A percentile compares a stretch with the other conserved stretches of the same genome.
phyloP scores from a whole-genome alignment of 2,797 vertebrate genomes.

The Arctocebus calabarensis region DNA sequence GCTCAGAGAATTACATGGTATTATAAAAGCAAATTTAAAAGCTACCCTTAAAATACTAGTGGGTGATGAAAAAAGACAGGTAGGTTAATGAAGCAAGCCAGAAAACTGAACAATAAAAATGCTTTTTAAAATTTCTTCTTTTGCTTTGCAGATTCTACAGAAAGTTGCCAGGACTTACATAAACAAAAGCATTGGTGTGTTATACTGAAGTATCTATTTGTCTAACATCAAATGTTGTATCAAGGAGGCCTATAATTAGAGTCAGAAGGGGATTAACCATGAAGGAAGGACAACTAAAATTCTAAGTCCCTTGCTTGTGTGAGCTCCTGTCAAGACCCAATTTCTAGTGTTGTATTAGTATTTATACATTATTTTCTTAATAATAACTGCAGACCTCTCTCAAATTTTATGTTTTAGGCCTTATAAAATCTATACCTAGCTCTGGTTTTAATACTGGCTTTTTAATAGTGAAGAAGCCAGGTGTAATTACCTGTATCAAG shows the following conservation, averaged over 20 bases:
- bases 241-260: not conserved
- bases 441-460: not conserved
- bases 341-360: not conserved
- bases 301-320: not conserved
- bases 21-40: not conserved
- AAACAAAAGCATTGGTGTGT: constrained; percentile 21
- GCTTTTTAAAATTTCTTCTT: not conserved
- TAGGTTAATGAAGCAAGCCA: constrained; percentile 5
- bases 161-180: not conserved
- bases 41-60: not conserved
- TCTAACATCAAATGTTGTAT: not conserved
- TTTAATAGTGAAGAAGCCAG: not conserved
- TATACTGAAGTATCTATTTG: constrained; percentile 1
- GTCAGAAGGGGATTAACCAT: not conserved
- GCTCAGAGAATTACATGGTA: not conserved
- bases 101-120: not conserved
- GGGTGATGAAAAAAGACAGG: not conserved
- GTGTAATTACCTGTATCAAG: not conserved
- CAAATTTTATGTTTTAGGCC: not conserved
- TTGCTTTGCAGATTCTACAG: not conserved
- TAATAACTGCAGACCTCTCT: rapidly evolving
- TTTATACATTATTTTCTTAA: not conserved
- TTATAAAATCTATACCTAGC: not conserved
- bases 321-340: not conserved
- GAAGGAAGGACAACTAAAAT: not conserved